Evolutionary conservation across 2,113 vertebrate species (phyloP).

Genomic region (Propithecus coquereli): DNA sequence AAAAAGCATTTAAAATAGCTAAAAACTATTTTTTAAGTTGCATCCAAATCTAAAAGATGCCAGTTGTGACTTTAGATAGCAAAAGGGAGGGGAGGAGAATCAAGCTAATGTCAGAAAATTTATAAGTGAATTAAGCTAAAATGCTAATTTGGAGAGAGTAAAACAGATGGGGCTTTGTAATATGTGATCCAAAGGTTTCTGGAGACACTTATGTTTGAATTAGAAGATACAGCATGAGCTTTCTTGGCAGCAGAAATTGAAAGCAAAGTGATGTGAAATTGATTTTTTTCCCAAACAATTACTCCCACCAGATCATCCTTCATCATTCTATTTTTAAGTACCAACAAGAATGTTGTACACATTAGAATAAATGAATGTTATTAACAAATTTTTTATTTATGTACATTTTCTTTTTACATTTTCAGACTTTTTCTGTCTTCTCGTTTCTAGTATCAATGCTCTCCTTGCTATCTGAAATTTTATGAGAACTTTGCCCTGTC

Average conservation of each 20-base stretch:
- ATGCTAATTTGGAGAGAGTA: slow-evolving; percentile 33
- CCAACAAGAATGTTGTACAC: background rate
- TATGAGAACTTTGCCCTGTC: background rate
- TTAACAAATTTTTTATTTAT: background rate
- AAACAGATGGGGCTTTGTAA: slow-evolving; percentile 50
- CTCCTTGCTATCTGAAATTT: background rate
- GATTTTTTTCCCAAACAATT: slow-evolving; percentile 37
- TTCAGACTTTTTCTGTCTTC: background rate
- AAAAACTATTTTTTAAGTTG: slow-evolving; percentile 31
- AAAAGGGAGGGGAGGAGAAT: background rate
- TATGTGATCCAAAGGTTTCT: slow-evolving; percentile 18
- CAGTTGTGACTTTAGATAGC: slow-evolving; percentile 45
- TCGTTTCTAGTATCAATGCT: background rate
- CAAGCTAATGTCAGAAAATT: slow-evolving; percentile 34
- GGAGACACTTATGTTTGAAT: slow-evolving; percentile 41
- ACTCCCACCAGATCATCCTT: slow-evolving; percentile 16
- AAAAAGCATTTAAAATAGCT: slow-evolving; percentile 43
- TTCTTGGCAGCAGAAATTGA: slow-evolving; percentile 39
- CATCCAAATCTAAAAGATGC: slow-evolving; percentile 33
- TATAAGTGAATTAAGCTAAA: slow-evolving; percentile 18
- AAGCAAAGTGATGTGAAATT: slow-evolving; percentile 53
- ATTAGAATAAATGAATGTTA: background rate
- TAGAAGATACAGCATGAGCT: background rate
- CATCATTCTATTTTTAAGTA: slow-evolving; percentile 44
- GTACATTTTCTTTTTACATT: background rate